phyloP scores from a whole-genome alignment of 92 coral and sea anemone genomes.

The Pocillopora meandrina region DNA sequence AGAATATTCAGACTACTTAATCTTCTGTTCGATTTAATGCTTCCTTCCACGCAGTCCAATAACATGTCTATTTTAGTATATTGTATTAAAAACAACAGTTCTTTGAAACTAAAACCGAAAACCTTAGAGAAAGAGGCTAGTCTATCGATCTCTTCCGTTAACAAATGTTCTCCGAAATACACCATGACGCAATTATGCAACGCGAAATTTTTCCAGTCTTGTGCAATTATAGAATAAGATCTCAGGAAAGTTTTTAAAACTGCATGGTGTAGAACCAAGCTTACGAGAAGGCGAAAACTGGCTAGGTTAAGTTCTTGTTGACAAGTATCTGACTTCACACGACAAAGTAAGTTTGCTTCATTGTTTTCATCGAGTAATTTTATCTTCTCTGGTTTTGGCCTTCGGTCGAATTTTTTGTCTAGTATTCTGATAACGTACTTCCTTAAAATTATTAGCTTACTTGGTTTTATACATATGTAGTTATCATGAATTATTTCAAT shows the following conservation, averaged over 20 bases:
- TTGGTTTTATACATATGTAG: too few relatives aligned
- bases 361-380: too few relatives aligned
- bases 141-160: neutral
- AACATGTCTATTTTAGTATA: neutral
- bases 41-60: neutral
- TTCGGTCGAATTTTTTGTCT: too few relatives aligned
- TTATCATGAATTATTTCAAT: too few relatives aligned
- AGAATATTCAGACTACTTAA: neutral
- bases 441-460: too few relatives aligned
- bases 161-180: neutral
- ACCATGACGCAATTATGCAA: conserved; percentile 13
- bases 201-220: conserved; percentile 45
- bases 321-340: too few relatives aligned
- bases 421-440: too few relatives aligned
- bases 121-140: neutral
- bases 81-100: neutral
- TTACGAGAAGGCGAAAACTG: neutral
- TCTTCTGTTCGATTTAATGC: neutral
- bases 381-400: too few relatives aligned
- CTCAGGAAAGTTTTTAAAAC: too few relatives aligned
- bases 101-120: neutral
- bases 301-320: too few relatives aligned
- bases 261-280: neutral
- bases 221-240: conserved; percentile 11
- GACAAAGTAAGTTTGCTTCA: too few relatives aligned